Evolutionary conservation across 1,140 invertebrate species (phyloP).

Genomic region (Mactra quadrangularis): DNA sequence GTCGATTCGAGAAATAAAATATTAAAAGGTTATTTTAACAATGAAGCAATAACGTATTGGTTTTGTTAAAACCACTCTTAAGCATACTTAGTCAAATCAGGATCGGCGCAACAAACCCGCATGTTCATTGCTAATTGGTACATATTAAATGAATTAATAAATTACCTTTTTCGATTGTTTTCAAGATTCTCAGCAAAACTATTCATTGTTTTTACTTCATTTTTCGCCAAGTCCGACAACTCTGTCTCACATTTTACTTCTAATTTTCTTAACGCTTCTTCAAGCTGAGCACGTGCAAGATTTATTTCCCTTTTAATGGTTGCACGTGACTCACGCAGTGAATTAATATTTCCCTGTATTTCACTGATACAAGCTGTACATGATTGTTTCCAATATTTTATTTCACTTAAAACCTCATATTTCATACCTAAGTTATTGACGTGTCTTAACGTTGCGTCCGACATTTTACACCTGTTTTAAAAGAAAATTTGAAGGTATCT

Average conservation of each 20-base stretch:
- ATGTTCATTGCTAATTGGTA: too few relatives aligned
- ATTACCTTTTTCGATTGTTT: too few relatives aligned
- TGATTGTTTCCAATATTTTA: conserved; percentile 43
- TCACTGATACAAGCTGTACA: conserved; percentile 15
- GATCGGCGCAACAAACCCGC: too few relatives aligned
- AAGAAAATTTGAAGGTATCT: too few relatives aligned
- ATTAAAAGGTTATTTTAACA: too few relatives aligned
- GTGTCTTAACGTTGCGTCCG: conserved; percentile 27
- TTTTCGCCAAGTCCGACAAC: background rate
- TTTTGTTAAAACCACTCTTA: too few relatives aligned
- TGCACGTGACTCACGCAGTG: conserved; percentile 25
- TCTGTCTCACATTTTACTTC: conserved; percentile 19
- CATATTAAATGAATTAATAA: too few relatives aligned
- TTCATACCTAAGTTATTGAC: conserved; percentile 28
- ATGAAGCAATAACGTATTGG: too few relatives aligned
- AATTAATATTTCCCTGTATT: background rate
- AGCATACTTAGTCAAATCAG: too few relatives aligned
- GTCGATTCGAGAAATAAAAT: too few relatives aligned
- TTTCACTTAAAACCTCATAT: conserved; percentile 31
- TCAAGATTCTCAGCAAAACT: conserved; percentile 35
- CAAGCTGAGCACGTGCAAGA: conserved; percentile 12
- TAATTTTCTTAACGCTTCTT: conserved; percentile 19
- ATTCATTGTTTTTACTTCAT: conserved; percentile 33
- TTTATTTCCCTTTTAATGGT: conserved; percentile 27
- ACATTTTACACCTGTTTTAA: too few relatives aligned